Percentiles rank a stretch among this genome's conserved stretches.
phyloP scores from a whole-genome alignment of 2,113 vertebrate genomes.

The Phalacrocorax pelagicus region DNA sequence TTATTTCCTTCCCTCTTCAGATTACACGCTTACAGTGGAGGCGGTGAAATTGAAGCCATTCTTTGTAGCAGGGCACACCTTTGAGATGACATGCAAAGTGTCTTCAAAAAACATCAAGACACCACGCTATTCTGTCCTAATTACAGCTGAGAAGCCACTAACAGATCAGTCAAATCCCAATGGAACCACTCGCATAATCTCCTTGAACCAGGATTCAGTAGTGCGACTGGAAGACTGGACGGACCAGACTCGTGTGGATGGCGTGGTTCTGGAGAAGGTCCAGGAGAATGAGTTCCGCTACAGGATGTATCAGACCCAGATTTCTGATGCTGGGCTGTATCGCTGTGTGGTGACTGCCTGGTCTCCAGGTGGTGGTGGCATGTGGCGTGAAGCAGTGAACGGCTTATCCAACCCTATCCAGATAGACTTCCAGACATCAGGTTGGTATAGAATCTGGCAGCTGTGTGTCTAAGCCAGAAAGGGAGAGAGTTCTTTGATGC shows the following conservation, averaged over 20 bases:
- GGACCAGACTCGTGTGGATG: slow-evolving; percentile 81
- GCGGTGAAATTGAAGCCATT: slow-evolving; percentile 82
- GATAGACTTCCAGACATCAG: slow-evolving; percentile 88
- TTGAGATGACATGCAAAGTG: slow-evolving; percentile 92
- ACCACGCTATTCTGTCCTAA: slow-evolving; percentile 85
- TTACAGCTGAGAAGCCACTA: slow-evolving; percentile 79
- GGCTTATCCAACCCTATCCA: slow-evolving; percentile 86
- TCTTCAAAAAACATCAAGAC: slow-evolving; percentile 85
- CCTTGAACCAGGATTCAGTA: slow-evolving; percentile 85
- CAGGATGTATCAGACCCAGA: slow-evolving; percentile 87
- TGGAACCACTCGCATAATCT: slow-evolving; percentile 81
- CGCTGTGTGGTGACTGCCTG: slow-evolving; percentile 89
- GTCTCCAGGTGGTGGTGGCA: slow-evolving; percentile 80
- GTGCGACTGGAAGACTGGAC: slow-evolving; percentile 84
- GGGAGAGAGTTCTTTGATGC: background rate
- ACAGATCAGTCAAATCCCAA: slow-evolving; percentile 55
- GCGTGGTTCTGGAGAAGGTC: slow-evolving; percentile 87
- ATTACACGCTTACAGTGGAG: slow-evolving; percentile 76
- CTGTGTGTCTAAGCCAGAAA: background rate
- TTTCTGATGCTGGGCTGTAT: slow-evolving; percentile 87
- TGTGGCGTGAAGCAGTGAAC: slow-evolving; percentile 82
- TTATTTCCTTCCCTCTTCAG: slow-evolving; percentile 64
- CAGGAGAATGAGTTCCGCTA: slow-evolving; percentile 88
- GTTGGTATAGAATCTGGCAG: slow-evolving; percentile 67
- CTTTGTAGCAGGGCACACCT: slow-evolving; percentile 88